Base-by-base conservation (phyloP, 2,888 invertebrate species). In the Liopterus haemorrhoidalis region DNA sequence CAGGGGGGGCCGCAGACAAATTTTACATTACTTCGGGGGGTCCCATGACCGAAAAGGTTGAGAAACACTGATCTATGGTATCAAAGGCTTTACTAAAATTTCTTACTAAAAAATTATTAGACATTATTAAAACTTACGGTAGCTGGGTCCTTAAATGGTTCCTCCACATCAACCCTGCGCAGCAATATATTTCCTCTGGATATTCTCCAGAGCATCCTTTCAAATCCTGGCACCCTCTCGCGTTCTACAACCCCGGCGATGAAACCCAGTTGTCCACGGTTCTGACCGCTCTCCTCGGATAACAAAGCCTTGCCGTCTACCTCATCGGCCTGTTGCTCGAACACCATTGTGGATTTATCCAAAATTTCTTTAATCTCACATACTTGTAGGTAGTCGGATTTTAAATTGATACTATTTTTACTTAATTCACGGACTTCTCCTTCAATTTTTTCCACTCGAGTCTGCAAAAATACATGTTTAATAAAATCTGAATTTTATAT, bases 101-200 rank as follows among this genome's bases (percentile, higher is more conserved):
- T n/a, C n/a, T n/a, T n/a, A n/a, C n/a, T n/a, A n/a, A n/a, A n/a
- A n/a, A n/a, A n/a, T n/a, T n/a, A n/a, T 24, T 35, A 39, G 35
- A 15, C 6, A 16, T 11, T 31, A 33, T 21, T n/a, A n/a, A 5
- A 12, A 63, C 76, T 73, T 58, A 87, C 87, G 49, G 85, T 83
- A 46, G 74, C 70, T 40, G 81, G 88, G 70, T 84, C 90, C 66
- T 81, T 87, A 50, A 82, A 70, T 0, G 85, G 79, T 49, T 81
- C 77, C 30, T 81, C 81, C 19, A 90, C 79, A 59, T 87, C 87
- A 1, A 85, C 81, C 56, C 84, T 81, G 5, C 85, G 73, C 48
- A 90, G 66, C 68, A 89, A 90, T 14, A 89, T 88, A 64, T 87
- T 87, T 11, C 89, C 89, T 33, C 89, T 75, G n/a, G 88, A 88